Evolutionary conservation across 2,797 vertebrate genomes (phyloP), one percentile per base, ranked within the genome.

Genomic region (Pseudochirops cupreus): DNA sequence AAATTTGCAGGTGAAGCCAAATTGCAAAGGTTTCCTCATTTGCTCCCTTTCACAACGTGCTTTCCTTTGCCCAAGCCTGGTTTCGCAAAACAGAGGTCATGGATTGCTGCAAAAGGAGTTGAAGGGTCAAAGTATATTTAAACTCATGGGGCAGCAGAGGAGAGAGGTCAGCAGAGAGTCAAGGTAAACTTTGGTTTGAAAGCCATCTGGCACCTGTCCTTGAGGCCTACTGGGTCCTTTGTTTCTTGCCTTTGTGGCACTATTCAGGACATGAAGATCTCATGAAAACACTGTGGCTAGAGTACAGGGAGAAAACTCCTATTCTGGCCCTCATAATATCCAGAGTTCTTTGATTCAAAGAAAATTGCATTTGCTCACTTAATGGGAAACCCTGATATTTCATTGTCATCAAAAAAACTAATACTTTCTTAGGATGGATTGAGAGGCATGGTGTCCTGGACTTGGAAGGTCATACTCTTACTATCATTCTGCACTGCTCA

Each of bases 41-140:
- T 46, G 10, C 29, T 82, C 90, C 52, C 90, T 91, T 91, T 91
- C 90, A 91, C 90, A 91, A 91, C 5, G 33, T 28, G 1, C 12
- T 91, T n/a, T 91, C 90, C 90, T 91, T 55, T 91, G 90, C 53
- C 89, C 90, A 55, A 53, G 53, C 52, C 31, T 91, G 53, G 52
- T 91, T 91, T 91, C 52, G 52, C 90, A 91, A 91, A 91, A 91
- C 29, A 54, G 46, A 91, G 74, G 33, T 91, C 28, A 91, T 55
- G 52, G 90, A 12, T 91, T 91, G 29, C 74, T 55, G 90, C 12
- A 91, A 52, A 91, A 91, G 90, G 90, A 33, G 29, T 54, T 52
- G 28, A 54, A 55, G 50, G 90, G 90, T 91, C 52, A 91, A 91
- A 91, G 90, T 54, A 55, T 54, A n/a, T 55, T 91, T 91, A 52